These are phyloP conservation scores for Athene cunicularia DNA, from an alignment of 2,113 vertebrate species.

Conservation along the genomic window DNA sequence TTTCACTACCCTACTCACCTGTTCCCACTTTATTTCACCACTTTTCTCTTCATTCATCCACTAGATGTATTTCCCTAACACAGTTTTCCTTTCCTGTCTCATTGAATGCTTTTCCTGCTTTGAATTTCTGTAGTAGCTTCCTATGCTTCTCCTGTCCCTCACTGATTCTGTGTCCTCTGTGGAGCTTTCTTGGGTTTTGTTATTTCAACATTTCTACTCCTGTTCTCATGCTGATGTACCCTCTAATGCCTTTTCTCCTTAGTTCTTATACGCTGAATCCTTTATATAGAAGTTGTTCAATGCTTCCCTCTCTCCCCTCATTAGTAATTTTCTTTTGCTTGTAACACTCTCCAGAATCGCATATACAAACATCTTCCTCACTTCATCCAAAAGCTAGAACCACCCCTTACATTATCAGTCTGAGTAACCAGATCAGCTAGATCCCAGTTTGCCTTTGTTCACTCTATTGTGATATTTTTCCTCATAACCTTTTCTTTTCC, in stretches of 20 bases:
- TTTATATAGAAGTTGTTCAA: not conserved
- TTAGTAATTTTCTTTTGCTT: not conserved
- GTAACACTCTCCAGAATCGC: not conserved
- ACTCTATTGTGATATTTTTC: not conserved
- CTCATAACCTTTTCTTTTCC: not conserved
- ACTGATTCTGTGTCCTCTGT: not conserved
- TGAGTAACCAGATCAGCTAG: not conserved
- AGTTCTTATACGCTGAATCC: not conserved
- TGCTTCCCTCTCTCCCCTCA: not conserved
- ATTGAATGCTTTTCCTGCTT: not conserved
- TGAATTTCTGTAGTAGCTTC: not conserved
- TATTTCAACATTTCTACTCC: not conserved
- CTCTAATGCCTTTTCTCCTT: not conserved
- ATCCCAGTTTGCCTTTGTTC: not conserved
- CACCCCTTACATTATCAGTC: not conserved
- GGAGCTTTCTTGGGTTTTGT: not conserved
- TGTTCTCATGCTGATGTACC: not conserved
- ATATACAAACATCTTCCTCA: not conserved
- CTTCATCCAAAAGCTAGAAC: not conserved
- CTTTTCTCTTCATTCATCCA: not conserved
- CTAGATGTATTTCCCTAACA: not conserved
- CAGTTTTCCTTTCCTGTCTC: not conserved
- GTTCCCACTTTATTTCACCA: not conserved
- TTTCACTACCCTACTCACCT: not conserved
- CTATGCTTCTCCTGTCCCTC: not conserved